phyloP scores from a whole-genome alignment of 2,113 vertebrate genomes.

The Cairina moschata region DNA sequence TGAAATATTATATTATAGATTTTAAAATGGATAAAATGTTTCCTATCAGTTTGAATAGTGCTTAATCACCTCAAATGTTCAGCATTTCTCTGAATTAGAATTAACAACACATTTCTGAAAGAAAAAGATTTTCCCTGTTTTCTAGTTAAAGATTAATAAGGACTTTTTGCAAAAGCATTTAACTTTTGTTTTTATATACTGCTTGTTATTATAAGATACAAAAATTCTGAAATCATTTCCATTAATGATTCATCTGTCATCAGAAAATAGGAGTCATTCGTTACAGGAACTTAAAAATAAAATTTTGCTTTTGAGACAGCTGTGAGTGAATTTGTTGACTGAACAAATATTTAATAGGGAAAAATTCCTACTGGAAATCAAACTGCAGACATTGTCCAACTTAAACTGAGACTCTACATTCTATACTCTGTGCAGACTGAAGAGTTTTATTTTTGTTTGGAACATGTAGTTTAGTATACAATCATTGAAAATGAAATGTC shows the following conservation, averaged over 20 bases:
- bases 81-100: not conserved
- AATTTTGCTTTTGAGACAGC: not conserved
- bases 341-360: not conserved
- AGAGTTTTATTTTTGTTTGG: constrained; percentile 10
- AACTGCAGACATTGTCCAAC: not conserved
- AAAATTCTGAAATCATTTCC: not conserved
- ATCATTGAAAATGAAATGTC: not conserved
- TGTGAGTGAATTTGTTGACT: not conserved
- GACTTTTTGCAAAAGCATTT: not conserved
- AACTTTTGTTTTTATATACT: constrained; percentile 12
- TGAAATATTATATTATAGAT: not conserved
- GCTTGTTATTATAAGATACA: not conserved
- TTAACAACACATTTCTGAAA: not conserved
- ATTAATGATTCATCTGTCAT: not conserved
- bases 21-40: not conserved
- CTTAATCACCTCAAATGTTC: not conserved
- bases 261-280: not conserved
- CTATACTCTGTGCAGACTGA: not conserved
- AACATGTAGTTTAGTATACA: not conserved
- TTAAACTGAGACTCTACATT: not conserved
- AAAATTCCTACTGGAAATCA: not conserved
- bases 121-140: not conserved
- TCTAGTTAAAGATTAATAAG: constrained; percentile 6
- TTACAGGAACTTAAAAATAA: not conserved
- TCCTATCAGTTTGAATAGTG: not conserved